Evolutionary conservation across 2,113 vertebrate species (phyloP), one percentile per base, ranked within the genome.

Genomic region (Ctenodactylus gundi): DNA sequence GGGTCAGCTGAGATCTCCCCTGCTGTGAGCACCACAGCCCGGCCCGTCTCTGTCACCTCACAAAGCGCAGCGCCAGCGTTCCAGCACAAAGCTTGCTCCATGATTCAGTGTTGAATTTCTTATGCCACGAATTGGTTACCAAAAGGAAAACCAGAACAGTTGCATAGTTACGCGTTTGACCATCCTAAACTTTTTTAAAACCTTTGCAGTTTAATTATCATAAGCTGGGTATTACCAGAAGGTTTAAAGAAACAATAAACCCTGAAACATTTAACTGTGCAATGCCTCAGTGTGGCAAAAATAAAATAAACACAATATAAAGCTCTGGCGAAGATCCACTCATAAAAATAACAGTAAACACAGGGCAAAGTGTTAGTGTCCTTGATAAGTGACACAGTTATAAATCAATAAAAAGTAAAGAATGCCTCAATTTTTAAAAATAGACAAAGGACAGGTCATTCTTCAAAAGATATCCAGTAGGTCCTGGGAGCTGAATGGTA

Each of bases 381-480:
- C 46, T 95, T 88, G 44, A 75, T 55, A 83, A 49, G 31, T 49
- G 91, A 81, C 57, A 46, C 34, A 68, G 29, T 14, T 39, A 82
- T 18, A 78, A 89, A 41, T 39, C 64, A 81, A 88, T 88, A 73
- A 84, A 94, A 67, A 39, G 25, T 36, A 67, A 46, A 15, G 12
- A 67, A 25, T 5, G 6, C 0, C 4, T 55, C 17, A 87, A n/a
- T 88, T n/a, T 25, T 68, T 58, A 46, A 82, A 76, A 77, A 65
- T 67, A 41, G 18, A 1, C 68, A 62, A 65, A 89, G 51, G 73
- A 83, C 1, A 78, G 20, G 21, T 55, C 86, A 72, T 55, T 95
- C 67, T 95, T 91, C 80, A 62, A 70, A 78, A 39, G 64, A 78
- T 29, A 80, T 72, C n/a, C 46, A 31, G 12, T 85, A 21, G 17